Percentiles rank a stretch among this genome's conserved stretches.
Conservation (phyloP, 2,888 invertebrate species). For the Cheilosia soror region DNA sequence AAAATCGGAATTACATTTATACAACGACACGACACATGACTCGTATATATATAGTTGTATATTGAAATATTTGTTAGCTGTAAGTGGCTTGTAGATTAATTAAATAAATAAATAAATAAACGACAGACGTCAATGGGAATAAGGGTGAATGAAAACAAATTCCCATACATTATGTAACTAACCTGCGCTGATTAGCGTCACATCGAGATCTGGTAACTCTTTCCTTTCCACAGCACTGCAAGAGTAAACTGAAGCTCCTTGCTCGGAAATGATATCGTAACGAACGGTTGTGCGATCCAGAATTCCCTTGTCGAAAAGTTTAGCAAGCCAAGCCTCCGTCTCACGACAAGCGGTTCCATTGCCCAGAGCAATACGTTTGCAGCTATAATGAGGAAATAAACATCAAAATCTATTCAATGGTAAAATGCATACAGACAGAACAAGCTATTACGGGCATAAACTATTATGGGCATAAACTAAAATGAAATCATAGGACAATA, state of each 20-base stretch:
- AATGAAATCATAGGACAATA: background rate
- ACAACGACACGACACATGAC: too few relatives aligned
- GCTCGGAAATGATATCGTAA: slow-evolving; percentile 94
- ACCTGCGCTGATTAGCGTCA: slow-evolving; percentile 92
- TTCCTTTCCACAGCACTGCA: slow-evolving; percentile 92
- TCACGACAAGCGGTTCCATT: slow-evolving; percentile 96
- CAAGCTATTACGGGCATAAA: too few relatives aligned
- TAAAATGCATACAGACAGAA: background rate
- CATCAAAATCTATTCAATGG: background rate
- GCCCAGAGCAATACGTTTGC: slow-evolving; percentile 92
- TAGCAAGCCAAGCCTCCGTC: slow-evolving; percentile 90
- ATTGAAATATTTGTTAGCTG: too few relatives aligned
- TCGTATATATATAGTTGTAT: too few relatives aligned
- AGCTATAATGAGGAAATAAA: slow-evolving; percentile 84
- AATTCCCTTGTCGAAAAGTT: slow-evolving; percentile 85
- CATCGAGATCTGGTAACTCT: slow-evolving; percentile 94
- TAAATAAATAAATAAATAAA: too few relatives aligned
- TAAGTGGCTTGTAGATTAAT: too few relatives aligned
- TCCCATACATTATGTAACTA: slow-evolving; percentile 30
- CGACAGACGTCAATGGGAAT: too few relatives aligned
- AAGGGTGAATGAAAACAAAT: too few relatives aligned
- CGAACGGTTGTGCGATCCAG: slow-evolving; percentile 86
- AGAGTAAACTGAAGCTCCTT: slow-evolving; percentile 96
- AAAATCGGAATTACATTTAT: too few relatives aligned
- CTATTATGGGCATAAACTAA: background rate